A percentile compares a stretch with the other conserved stretches of the same genome.
phyloP scores from a whole-genome alignment of 2,888 invertebrate species.

The Meganola albula region DNA sequence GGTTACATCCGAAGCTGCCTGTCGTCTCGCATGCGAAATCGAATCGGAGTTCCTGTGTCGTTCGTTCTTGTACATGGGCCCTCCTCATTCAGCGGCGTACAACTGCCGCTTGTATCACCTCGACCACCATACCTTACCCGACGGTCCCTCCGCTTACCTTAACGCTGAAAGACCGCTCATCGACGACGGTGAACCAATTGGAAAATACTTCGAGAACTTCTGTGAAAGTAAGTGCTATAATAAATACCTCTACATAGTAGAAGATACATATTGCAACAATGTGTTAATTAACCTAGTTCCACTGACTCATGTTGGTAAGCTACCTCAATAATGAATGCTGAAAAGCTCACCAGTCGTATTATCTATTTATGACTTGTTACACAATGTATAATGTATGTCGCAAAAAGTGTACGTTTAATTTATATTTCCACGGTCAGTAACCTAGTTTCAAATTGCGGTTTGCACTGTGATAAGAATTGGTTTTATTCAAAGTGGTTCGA shows the following conservation, averaged over 20 bases:
- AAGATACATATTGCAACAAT: too few species aligned
- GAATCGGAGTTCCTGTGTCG: constrained; percentile 96
- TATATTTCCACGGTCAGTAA: constrained; percentile 21
- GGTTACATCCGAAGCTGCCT: constrained; percentile 93
- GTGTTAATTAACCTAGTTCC: too few species aligned
- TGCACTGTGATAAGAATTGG: constrained; percentile 26
- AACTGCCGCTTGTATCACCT: constrained; percentile 95
- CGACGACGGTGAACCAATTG: constrained; percentile 93
- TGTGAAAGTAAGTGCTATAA: constrained; percentile 88
- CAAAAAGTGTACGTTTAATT: too few species aligned
- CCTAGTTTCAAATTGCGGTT: constrained; percentile 19
- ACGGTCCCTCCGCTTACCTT: constrained; percentile 93
- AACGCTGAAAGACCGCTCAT: constrained; percentile 93
- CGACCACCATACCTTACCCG: constrained; percentile 94
- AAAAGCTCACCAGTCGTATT: too few species aligned
- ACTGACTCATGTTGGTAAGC: too few species aligned
- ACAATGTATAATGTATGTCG: too few species aligned
- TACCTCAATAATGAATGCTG: too few species aligned
- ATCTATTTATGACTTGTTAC: too few species aligned
- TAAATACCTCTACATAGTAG: too few species aligned
- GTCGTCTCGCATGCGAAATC: constrained; percentile 92
- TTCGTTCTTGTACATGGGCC: constrained; percentile 88
- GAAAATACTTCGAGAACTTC: constrained; percentile 92
- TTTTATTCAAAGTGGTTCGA: constrained; percentile 21
- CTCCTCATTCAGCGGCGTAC: constrained; percentile 87